Conservation (phyloP, 1,140 invertebrate species). For the Macrotrachela quadricornifera region DNA sequence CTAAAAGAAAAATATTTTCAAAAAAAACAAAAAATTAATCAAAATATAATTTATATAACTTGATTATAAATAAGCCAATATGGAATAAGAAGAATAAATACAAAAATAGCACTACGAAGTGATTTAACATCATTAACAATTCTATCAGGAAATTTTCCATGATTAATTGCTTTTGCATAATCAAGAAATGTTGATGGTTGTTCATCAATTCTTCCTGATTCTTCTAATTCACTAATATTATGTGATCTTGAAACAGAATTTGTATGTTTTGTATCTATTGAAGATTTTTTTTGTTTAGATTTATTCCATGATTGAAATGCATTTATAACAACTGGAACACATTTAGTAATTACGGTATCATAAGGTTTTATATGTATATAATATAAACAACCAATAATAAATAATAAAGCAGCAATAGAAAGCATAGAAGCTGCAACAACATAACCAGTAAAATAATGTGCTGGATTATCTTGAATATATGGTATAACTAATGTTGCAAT, state of each 20-base stretch:
- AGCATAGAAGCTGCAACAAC: constrained; percentile 23
- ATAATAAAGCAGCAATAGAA: constrained; percentile 14
- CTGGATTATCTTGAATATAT: constrained; percentile 30
- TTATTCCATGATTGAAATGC: too few relatives aligned
- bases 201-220: too few relatives aligned
- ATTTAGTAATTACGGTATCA: too few relatives aligned
- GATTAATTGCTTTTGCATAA: constrained; percentile 34
- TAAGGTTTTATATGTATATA: neutral
- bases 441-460: constrained; percentile 31
- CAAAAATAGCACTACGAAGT: constrained; percentile 27
- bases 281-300: too few relatives aligned
- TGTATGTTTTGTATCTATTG: too few relatives aligned
- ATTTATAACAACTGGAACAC: too few relatives aligned
- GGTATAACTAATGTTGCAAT: constrained; percentile 28
- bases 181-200: constrained; percentile 25
- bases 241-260: too few relatives aligned
- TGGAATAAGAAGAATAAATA: constrained; percentile 33
- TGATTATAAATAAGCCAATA: constrained; percentile 38
- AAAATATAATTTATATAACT: constrained; percentile 14
- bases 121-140: constrained; percentile 35
- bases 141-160: constrained; percentile 33
- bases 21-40: neutral
- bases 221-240: too few relatives aligned
- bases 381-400: constrained; percentile 18
- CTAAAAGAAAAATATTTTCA: neutral